A percentile compares a stretch with the other conserved stretches of the same genome.
These are phyloP conservation scores for Stomatorhinus ivindoensis DNA, from an alignment of 2,113 vertebrate species.

Conservation along the genomic window DNA sequence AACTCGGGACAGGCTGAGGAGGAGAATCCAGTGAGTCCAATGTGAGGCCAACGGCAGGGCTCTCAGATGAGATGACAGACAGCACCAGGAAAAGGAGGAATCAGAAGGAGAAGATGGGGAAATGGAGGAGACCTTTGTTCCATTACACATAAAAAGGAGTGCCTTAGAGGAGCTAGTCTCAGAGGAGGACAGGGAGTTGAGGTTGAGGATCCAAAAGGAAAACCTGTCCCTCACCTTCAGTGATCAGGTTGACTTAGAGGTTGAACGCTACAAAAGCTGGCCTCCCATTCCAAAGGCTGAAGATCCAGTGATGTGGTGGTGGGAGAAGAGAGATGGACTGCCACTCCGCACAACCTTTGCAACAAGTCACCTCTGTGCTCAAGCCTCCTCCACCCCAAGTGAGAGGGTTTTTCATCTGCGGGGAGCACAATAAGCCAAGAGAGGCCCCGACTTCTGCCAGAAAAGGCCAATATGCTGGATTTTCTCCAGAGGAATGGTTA, in stretches of 20 bases:
- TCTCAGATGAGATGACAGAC: neutral
- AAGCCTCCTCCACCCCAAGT: neutral
- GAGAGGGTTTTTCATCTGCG: neutral
- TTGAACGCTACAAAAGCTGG: no score
- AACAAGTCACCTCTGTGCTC: neutral
- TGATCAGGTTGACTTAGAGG: neutral
- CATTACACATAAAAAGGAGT: neutral
- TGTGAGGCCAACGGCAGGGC: neutral
- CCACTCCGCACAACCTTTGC: neutral
- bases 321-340: no score
- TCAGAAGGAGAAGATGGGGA: neutral
- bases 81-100: neutral
- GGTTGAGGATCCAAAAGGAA: neutral
- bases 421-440: neutral
- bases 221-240: neutral
- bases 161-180: neutral
- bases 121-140: neutral
- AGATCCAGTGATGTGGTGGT: no score
- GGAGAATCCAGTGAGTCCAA: neutral
- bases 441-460: neutral
- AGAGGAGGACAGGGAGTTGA: neutral
- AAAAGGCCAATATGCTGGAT: neutral
- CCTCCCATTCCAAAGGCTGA: no score
- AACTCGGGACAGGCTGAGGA: neutral
- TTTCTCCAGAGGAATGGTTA: neutral